Percentiles rank a stretch among this genome's conserved stretches.
Evolutionary conservation across 1,140 invertebrate species (phyloP).

Genomic region (Drosophila rufa): DNA sequence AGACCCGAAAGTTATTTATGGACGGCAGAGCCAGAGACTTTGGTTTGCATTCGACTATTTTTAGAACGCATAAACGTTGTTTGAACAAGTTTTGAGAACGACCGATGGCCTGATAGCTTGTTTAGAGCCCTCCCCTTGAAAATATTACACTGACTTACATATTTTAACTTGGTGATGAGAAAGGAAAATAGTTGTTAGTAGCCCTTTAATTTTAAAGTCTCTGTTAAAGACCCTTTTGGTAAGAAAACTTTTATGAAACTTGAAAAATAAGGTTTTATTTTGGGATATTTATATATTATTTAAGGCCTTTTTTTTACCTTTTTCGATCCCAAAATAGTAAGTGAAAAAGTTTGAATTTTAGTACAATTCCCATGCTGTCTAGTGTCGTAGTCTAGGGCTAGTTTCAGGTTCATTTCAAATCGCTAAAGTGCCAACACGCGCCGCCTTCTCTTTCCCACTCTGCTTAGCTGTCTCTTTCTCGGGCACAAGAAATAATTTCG

Average conservation of each 20-base stretch:
- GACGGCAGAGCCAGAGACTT: slow-evolving; percentile 22
- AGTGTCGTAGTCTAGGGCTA: slow-evolving; percentile 35
- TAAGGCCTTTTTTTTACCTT: background rate
- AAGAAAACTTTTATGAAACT: too few relatives aligned
- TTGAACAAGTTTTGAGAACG: slow-evolving; percentile 49
- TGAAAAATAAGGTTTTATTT: background rate
- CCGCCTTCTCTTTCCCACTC: slow-evolving; percentile 34
- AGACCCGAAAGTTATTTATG: slow-evolving; percentile 43
- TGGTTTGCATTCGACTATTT: slow-evolving; percentile 53
- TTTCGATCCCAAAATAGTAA: background rate
- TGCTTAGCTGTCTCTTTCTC: slow-evolving; percentile 16
- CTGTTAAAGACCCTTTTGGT: background rate
- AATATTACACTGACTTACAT: slow-evolving; percentile 14
- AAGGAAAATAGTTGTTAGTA: background rate
- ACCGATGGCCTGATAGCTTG: slow-evolving; percentile 14
- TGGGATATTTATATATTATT: background rate
- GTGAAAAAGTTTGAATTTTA: background rate
- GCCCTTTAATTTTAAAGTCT: too few relatives aligned
- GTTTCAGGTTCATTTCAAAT: slow-evolving; percentile 38
- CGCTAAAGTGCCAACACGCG: slow-evolving; percentile 73
- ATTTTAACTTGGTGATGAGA: background rate
- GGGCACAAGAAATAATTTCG: slow-evolving; percentile 45
- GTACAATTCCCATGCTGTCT: background rate
- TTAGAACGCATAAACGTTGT: slow-evolving; percentile 47
- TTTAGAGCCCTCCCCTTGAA: background rate